Base-by-base conservation (phyloP, 2,113 vertebrate species). In the Callipepla californica region DNA sequence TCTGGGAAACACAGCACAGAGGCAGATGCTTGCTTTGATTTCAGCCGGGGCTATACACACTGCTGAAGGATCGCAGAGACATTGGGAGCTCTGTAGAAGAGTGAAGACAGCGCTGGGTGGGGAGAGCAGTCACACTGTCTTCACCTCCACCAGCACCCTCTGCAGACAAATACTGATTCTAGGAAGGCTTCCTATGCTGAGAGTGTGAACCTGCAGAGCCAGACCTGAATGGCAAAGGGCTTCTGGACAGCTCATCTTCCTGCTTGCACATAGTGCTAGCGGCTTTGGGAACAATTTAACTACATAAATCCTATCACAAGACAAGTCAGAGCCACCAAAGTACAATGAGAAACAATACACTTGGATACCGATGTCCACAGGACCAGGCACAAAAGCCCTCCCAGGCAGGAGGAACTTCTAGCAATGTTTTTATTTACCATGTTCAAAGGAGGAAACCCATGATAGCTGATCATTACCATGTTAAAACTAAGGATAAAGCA, bases 101-200 rank as follows among this genome's bases (percentile, higher is more conserved):
- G 15, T 47, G 65, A 68, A 25, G 65, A 21, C 9, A 14, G 11
- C 20, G 20, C 32, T 48, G 53, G 17, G 47, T 28, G 66, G 57
- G 57, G 34, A 19, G 32, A 58, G 32, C 6, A 7, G 57, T 21
- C 57, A 34, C 20, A 19, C 53, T 76, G 53, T 30, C 45, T 55
- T 8, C 9, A 25, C 79, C 36, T 57, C 80, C n/a, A 51, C 4
- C 53, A 66, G 62, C 48, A 80, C 40, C 30, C 25, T 90, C 50
- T 77, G 72, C 32, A 80, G 38, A 81, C 42, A 82, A 70, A 63
- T 38, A 19, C n/a, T 69, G 34, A n/a, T 22, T 42, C 25, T n/a
- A 32, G 51, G 36, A 9, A 74, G 34, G 59, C 55, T 26, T 32
- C 3, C 1, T 30, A 48, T 0, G 2, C 44, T 26, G 58, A 62